Conservation (phyloP, 2,113 vertebrate genomes). For the Merops nubicus region DNA sequence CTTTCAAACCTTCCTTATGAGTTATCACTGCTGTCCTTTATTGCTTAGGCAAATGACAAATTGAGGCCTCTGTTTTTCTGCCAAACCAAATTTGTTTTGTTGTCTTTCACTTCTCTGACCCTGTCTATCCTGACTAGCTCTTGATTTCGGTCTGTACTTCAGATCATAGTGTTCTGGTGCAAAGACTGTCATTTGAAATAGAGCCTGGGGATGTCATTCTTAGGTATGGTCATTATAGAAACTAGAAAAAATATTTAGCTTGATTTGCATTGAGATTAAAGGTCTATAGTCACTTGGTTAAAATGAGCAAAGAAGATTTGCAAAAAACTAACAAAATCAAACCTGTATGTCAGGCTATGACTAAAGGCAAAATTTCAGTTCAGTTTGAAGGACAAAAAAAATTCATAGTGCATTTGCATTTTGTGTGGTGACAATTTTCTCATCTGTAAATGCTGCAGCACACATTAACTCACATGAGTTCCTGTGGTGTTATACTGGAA, state of each 20-base stretch:
- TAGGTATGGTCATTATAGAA: not conserved
- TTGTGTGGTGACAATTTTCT: not conserved
- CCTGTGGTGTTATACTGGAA: not conserved
- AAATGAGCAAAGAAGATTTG: not conserved
- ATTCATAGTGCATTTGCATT: accelerated
- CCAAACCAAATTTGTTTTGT: not conserved
- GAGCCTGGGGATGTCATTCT: not conserved
- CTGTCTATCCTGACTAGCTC: not conserved
- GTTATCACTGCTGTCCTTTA: not conserved
- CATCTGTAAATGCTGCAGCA: not conserved
- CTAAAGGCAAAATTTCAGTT: not conserved
- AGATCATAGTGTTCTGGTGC: accelerated
- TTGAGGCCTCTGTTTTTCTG: not conserved
- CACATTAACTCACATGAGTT: not conserved
- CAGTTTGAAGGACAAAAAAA: not conserved
- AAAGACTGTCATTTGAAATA: not conserved
- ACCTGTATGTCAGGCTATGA: not conserved
- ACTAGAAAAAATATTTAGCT: not conserved
- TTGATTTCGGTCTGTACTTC: not conserved
- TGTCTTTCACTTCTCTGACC: not conserved
- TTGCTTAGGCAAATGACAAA: constrained; percentile 14
- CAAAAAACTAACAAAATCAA: accelerated
- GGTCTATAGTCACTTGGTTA: not conserved
- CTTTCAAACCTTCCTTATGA: not conserved
- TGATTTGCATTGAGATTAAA: not conserved